Conservation (phyloP, 2,888 invertebrate species). For the Volucella bombylans region DNA sequence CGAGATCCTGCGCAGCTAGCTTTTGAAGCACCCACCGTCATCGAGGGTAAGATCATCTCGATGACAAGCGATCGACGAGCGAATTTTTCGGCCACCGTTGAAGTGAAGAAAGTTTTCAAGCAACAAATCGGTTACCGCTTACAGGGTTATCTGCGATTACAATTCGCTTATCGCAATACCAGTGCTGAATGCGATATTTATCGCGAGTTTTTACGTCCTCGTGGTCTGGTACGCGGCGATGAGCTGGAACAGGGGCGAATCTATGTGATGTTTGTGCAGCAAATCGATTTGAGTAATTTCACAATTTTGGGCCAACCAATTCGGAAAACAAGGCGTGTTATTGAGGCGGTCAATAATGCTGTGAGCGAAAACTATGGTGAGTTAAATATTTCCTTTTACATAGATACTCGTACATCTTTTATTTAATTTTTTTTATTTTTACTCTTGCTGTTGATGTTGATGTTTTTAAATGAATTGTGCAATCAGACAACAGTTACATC, state of each 20-base stretch:
- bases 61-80: slow-evolving; percentile 85
- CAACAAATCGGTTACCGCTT: slow-evolving; percentile 83
- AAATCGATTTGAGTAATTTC: slow-evolving; percentile 81
- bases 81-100: slow-evolving; percentile 87
- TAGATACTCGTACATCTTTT: neutral
- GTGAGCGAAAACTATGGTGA: slow-evolving; percentile 83
- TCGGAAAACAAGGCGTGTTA: slow-evolving; percentile 79
- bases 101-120: slow-evolving; percentile 86
- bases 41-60: slow-evolving; percentile 86
- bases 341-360: slow-evolving; percentile 80
- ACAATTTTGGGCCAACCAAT: slow-evolving; percentile 82
- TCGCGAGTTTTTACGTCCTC: slow-evolving; percentile 80
- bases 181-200: slow-evolving; percentile 82
- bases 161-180: slow-evolving; percentile 80
- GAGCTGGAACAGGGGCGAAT: slow-evolving; percentile 81
- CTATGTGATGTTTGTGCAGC: slow-evolving; percentile 82
- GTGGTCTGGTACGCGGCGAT: slow-evolving; percentile 80
- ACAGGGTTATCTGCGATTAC: slow-evolving; percentile 80
- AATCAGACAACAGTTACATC: slow-evolving; percentile 46
- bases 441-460: neutral
- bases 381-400: slow-evolving; percentile 74
- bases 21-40: slow-evolving; percentile 86
- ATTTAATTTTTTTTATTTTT: slow-evolving; percentile 1
- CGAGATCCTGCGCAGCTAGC: slow-evolving; percentile 87
- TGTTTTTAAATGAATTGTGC: slow-evolving; percentile 22